Evolutionary conservation across 2,888 invertebrate genomes (phyloP), one percentile per base, ranked within the genome.

Genomic region (Ochropleura leucogaster): DNA sequence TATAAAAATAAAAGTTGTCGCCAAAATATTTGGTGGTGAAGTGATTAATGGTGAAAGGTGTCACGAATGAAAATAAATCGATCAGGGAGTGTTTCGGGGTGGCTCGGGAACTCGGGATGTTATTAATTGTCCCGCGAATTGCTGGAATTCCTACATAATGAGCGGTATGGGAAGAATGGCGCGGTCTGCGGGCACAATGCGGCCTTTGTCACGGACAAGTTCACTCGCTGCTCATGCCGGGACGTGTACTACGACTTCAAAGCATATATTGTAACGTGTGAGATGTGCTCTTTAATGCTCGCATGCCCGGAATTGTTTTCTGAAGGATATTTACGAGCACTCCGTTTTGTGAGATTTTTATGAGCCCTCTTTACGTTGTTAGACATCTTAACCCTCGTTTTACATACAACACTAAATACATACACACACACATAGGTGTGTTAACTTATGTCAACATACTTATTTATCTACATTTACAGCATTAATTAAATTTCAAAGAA

Each of bases 41-140:
- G 84, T 87, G 87, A 87, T 87, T 87, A 88, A 87, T 87, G 84
- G 72, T 72, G 68, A 57, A 76, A 79, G 82, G 85, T 84, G 88
- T 84, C 87, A 80, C 68, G 81, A 84, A 76, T 82, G 86, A 81
- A 82, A 85, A 87, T 87, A 85, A 85, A 87, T 87, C 87, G 87
- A 87, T 87, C 79, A 82, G 87, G 75, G 81, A 82, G 84, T 86
- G 80, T 83, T 81, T 75, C 67, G 74, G 86, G 82, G 79, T 53
- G 78, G 72, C 44, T 68, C 59, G 78, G 79, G 81, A 76, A 77
- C 66, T 73, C 63, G 73, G 79, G 84, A 74, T 87, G 85, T 87
- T 89, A 89, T 89, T 89, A 90, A 89, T 90, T 88, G 85, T 88
- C 76, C 80, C 85, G 75, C 83, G 84, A 83, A 83, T 84, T 78